These are phyloP conservation scores for Byasa hedistus DNA, from an alignment of 2,888 invertebrate species.

Conservation along the genomic window DNA sequence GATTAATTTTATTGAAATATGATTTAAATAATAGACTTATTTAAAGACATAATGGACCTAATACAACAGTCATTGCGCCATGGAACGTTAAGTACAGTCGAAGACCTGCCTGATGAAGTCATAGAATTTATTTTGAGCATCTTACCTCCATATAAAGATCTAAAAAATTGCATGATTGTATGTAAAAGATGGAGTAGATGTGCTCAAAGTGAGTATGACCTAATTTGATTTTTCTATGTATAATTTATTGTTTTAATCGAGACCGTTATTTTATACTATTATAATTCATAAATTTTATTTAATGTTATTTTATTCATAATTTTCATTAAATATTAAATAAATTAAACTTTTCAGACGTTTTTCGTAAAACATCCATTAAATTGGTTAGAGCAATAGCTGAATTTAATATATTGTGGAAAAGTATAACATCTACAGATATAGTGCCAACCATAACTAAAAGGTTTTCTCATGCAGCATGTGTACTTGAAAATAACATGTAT, in stretches of 20 bases:
- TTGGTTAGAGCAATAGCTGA: slow-evolving; percentile 87
- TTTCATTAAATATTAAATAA: neutral
- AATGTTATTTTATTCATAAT: neutral
- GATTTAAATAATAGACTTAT: slow-evolving; percentile 7
- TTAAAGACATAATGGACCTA: slow-evolving; percentile 56
- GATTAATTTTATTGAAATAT: slow-evolving; percentile 6
- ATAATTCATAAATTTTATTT: neutral
- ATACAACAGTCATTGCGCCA: slow-evolving; percentile 55
- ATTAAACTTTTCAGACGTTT: slow-evolving; percentile 84
- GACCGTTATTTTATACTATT: neutral
- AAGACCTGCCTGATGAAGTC: slow-evolving; percentile 94
- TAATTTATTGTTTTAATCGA: too few species aligned
- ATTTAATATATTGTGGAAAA: slow-evolving; percentile 88
- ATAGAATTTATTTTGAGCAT: slow-evolving; percentile 94
- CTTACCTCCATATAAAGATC: slow-evolving; percentile 93
- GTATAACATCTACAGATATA: slow-evolving; percentile 78
- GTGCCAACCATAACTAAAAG: slow-evolving; percentile 91
- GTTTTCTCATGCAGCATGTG: slow-evolving; percentile 94
- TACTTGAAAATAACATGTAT: slow-evolving; percentile 92
- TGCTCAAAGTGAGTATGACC: slow-evolving; percentile 86
- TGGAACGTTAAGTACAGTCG: slow-evolving; percentile 64
- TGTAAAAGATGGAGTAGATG: slow-evolving; percentile 92
- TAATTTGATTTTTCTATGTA: neutral
- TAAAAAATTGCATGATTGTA: slow-evolving; percentile 91
- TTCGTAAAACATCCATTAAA: slow-evolving; percentile 85